Conservation (phyloP, 2,888 invertebrate species). For the Dolomedes plantarius region DNA sequence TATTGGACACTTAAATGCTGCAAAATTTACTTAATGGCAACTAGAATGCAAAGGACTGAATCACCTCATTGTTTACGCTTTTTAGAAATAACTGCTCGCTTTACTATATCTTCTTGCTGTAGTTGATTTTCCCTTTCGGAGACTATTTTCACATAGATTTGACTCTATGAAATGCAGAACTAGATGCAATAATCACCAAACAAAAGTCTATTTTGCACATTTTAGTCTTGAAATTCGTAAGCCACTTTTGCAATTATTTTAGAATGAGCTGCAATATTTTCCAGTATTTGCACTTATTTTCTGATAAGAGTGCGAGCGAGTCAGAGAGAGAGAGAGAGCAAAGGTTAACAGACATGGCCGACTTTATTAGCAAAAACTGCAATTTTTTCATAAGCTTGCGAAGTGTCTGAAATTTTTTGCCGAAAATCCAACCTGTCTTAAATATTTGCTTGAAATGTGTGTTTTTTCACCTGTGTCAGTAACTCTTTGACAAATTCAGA, state of each 20-base stretch:
- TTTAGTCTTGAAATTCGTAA: conserved; percentile 33
- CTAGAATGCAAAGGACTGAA: background rate
- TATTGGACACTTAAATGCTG: background rate
- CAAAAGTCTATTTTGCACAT: conserved; percentile 38
- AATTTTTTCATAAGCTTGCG: no score
- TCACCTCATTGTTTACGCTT: background rate
- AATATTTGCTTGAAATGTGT: background rate
- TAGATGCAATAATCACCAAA: conserved; percentile 2
- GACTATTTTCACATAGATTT: conserved; percentile 36
- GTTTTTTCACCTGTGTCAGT: conserved; percentile 3
- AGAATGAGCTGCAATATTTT: conserved; percentile 49
- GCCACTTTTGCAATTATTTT: conserved; percentile 38
- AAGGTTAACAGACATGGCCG: background rate
- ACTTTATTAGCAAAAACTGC: background rate
- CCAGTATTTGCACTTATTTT: conserved; percentile 52
- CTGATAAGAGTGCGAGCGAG: conserved; percentile 14
- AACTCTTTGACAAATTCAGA: background rate
- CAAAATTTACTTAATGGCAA: background rate
- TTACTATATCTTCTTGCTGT: conserved; percentile 18
- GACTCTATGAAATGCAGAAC: background rate
- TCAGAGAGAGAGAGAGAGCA: background rate
- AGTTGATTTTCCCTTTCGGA: conserved; percentile 18
- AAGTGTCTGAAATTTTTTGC: no score
- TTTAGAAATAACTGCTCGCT: background rate
- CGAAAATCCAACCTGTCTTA: background rate